Conservation (phyloP, 2,797 vertebrate genomes). For the Falco rusticolus region DNA sequence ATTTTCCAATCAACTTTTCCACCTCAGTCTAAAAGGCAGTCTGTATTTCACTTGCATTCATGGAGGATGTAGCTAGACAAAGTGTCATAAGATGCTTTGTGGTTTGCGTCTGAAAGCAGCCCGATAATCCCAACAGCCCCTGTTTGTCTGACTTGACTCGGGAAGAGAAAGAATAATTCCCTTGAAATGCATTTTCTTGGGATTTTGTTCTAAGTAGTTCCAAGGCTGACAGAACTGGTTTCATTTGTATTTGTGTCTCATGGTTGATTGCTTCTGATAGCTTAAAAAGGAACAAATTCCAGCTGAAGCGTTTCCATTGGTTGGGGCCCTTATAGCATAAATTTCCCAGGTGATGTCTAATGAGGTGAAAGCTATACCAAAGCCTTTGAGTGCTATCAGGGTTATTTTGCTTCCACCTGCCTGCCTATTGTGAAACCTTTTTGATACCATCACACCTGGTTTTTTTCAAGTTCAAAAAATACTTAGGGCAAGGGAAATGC, state of each 20-base stretch:
- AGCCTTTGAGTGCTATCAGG: neutral
- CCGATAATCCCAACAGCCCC: neutral
- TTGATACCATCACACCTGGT: neutral
- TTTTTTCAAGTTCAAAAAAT: neutral
- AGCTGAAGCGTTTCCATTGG: conserved; percentile 10
- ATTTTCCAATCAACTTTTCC: neutral
- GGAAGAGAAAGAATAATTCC: conserved; percentile 45
- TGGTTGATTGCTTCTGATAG: conserved; percentile 32
- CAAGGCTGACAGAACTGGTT: conserved; percentile 33
- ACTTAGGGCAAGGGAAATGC: neutral
- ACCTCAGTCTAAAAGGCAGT: neutral
- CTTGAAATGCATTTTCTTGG: conserved; percentile 30
- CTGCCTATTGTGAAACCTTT: neutral
- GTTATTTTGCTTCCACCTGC: neutral
- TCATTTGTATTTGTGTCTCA: conserved; percentile 51
- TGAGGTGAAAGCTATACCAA: neutral
- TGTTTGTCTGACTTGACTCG: neutral
- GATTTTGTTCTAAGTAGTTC: conserved; percentile 21
- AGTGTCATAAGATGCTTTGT: conserved; percentile 54
- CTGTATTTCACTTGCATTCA: neutral
- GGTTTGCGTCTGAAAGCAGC: conserved; percentile 47
- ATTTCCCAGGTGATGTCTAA: conserved; percentile 4
- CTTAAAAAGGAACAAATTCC: conserved; percentile 41
- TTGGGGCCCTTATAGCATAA: neutral
- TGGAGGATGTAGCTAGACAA: neutral